Percentiles rank a stretch among this genome's conserved stretches.
Conservation (phyloP, 2,888 invertebrate species). For the Tiliacea aurago region DNA sequence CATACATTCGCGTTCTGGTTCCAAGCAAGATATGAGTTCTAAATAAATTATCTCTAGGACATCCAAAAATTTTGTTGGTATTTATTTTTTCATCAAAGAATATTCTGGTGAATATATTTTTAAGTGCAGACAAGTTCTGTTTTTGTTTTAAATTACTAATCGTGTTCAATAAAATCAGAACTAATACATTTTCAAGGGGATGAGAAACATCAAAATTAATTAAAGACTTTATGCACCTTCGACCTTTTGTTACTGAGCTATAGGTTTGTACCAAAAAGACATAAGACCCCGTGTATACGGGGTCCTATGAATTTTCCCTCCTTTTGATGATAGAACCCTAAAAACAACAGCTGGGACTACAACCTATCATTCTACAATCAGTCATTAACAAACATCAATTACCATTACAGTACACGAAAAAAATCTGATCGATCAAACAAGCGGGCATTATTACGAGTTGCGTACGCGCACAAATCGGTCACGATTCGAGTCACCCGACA, state of each 20-base stretch:
- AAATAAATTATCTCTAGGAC: neutral
- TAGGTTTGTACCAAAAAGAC: neutral
- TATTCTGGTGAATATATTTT: neutral
- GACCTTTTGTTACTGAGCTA: neutral
- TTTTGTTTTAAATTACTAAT: neutral
- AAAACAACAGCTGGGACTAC: neutral
- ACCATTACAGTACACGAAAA: neutral
- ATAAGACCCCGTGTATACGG: neutral
- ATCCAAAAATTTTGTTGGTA: neutral
- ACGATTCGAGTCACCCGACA: constrained; percentile 54
- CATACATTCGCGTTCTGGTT: neutral
- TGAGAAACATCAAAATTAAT: neutral
- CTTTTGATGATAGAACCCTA: neutral
- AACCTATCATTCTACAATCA: neutral
- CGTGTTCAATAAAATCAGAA: neutral
- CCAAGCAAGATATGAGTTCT: neutral
- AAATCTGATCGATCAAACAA: constrained; percentile 22
- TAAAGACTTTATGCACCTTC: no score
- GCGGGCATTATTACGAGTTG: constrained; percentile 22
- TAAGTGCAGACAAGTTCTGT: neutral
- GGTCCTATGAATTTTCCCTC: no score
- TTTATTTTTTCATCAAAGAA: neutral
- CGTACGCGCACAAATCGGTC: constrained; percentile 50
- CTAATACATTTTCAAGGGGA: no score
- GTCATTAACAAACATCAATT: neutral